Conservation (phyloP, 2,888 invertebrate species). For the Meteorus cinctellus region DNA sequence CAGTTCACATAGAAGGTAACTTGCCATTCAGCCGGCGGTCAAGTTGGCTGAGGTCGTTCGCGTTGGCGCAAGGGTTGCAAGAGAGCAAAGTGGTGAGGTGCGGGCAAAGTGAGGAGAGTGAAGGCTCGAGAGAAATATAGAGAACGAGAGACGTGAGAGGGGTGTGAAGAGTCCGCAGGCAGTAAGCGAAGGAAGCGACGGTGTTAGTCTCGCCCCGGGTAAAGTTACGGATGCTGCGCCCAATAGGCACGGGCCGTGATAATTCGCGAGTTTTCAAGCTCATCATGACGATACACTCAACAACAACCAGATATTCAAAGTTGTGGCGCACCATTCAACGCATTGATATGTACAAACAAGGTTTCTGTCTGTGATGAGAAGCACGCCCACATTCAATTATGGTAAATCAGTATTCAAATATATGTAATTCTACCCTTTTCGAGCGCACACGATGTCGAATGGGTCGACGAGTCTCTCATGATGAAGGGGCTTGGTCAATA, state of each 20-base stretch:
- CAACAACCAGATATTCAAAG: constrained; percentile 1
- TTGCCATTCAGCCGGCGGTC: constrained; percentile 45
- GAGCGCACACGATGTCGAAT: constrained; percentile 22
- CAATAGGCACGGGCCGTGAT: constrained; percentile 51
- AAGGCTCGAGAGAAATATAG: constrained; percentile 8
- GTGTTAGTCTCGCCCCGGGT: constrained; percentile 43
- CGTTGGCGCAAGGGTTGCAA: constrained; percentile 38
- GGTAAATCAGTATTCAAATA: constrained; percentile 38
- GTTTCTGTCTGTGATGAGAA: constrained; percentile 43
- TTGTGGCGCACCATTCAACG: constrained; percentile 16
- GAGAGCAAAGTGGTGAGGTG: not conserved
- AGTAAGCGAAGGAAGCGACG: constrained; percentile 32
- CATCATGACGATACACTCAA: constrained; percentile 30
- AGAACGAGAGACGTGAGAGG: constrained; percentile 6
- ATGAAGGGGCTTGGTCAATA: constrained; percentile 35
- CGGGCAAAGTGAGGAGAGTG: not conserved
- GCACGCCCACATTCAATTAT: constrained; percentile 37
- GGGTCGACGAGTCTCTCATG: constrained; percentile 17
- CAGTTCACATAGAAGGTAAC: constrained; percentile 15
- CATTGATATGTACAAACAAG: constrained; percentile 18
- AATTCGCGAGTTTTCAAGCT: constrained; percentile 38
- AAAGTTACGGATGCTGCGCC: constrained; percentile 48
- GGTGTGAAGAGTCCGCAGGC: constrained; percentile 27
- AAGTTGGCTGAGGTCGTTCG: constrained; percentile 41
- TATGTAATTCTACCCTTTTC: constrained; percentile 3